Percentiles rank a stretch among this genome's conserved stretches.
phyloP scores from a whole-genome alignment of 2,113 vertebrate species.

The Macquaria ambigua region DNA sequence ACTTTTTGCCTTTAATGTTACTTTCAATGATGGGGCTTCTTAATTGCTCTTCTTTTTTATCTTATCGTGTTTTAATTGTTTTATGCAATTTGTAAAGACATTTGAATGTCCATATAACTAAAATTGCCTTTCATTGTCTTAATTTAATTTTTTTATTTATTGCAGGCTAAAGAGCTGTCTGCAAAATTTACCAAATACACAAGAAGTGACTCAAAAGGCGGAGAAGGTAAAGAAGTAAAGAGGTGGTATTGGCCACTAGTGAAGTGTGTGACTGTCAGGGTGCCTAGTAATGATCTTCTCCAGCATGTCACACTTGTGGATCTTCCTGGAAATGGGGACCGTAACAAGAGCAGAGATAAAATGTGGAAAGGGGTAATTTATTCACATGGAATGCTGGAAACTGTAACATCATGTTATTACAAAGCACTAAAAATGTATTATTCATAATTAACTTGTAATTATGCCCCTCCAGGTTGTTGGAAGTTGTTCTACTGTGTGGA shows the following conservation, averaged over 20 bases:
- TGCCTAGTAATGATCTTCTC: slow-evolving; percentile 46
- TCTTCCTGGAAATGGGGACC: slow-evolving; percentile 72
- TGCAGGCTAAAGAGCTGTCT: slow-evolving; percentile 57
- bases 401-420: neutral
- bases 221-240: neutral
- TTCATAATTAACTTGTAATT: neutral
- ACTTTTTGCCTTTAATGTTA: too few relatives aligned
- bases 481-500: slow-evolving; percentile 69
- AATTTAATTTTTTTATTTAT: neutral
- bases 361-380: slow-evolving; percentile 68
- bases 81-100: neutral
- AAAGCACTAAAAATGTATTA: neutral
- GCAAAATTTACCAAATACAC: slow-evolving; percentile 33
- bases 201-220: slow-evolving; percentile 14
- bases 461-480: slow-evolving; percentile 49
- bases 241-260: slow-evolving; percentile 70
- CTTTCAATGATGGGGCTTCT: too few relatives aligned
- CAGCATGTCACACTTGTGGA: slow-evolving; percentile 68
- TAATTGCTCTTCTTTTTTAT: neutral
- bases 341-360: slow-evolving; percentile 64
- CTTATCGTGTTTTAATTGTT: neutral
- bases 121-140: neutral
- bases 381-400: neutral
- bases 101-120: neutral
- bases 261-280: slow-evolving; percentile 67